Evolutionary conservation across 64 coral and sea anemone genomes (phyloP).

Genomic region (Stichodactyla helianthus): DNA sequence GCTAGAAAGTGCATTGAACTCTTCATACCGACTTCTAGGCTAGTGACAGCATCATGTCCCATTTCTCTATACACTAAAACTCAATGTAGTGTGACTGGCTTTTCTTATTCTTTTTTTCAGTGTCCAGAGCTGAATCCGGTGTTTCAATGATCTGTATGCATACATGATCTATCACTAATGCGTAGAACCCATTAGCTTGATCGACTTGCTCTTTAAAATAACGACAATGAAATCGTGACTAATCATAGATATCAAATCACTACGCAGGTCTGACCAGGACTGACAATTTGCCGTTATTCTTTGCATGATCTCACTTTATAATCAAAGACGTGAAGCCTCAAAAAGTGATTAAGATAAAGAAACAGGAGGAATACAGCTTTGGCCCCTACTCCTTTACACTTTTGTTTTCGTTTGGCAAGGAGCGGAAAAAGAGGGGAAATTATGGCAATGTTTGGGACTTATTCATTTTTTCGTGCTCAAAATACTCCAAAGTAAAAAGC

Average conservation of each 20-base stretch:
- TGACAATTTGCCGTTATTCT: constrained; percentile 19
- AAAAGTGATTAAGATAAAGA: constrained; percentile 26
- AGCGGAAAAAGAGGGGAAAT: not conserved
- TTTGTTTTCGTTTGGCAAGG: not conserved
- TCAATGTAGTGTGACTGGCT: not conserved
- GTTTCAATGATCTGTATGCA: constrained; percentile 12
- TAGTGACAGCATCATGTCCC: not conserved
- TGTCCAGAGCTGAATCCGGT: not conserved
- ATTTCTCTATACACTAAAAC: not conserved
- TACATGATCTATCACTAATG: constrained; percentile 9
- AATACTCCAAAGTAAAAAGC: constrained; percentile 5
- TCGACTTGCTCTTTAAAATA: constrained; percentile 8
- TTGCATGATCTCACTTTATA: constrained; percentile 18
- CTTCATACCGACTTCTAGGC: not conserved
- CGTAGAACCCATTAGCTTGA: constrained; percentile 13
- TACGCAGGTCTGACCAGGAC: constrained; percentile 12
- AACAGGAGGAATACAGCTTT: constrained; percentile 11
- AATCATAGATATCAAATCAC: constrained; percentile 20
- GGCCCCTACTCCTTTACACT: not conserved
- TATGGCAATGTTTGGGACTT: not conserved
- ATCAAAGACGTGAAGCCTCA: constrained; percentile 24
- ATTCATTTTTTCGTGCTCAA: not conserved
- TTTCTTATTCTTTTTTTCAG: not conserved
- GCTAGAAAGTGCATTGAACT: not conserved
- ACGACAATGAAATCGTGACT: constrained; percentile 14